Percentiles rank a stretch among this genome's conserved stretches.
Evolutionary conservation across 2,888 invertebrate species (phyloP).

Genomic region (Lasioglossum leucozonium): DNA sequence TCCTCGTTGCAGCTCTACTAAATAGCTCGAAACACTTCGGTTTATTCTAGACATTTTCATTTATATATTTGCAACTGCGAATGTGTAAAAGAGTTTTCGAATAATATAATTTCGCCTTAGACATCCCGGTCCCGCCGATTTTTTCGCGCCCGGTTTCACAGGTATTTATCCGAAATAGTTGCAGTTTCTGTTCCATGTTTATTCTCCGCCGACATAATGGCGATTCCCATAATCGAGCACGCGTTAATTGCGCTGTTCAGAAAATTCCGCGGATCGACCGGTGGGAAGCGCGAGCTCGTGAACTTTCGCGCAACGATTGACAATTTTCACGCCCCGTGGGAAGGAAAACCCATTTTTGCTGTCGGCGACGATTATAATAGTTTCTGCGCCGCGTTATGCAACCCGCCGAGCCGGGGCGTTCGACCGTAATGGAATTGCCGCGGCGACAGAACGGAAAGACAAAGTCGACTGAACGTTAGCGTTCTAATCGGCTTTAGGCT

Average conservation of each 20-base stretch:
- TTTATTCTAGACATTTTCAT: not conserved
- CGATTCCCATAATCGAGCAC: not conserved
- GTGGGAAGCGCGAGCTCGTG: not conserved
- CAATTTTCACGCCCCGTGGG: slow-evolving; percentile 24
- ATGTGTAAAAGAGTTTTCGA: not conserved
- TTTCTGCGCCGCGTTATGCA: slow-evolving; percentile 71
- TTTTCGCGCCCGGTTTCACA: not conserved
- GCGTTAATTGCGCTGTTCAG: not conserved
- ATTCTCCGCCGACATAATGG: not conserved
- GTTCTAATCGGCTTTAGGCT: not conserved
- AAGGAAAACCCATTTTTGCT: not conserved
- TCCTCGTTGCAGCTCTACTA: not conserved
- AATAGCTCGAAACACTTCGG: not conserved
- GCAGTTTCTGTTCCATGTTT: not conserved
- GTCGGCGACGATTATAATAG: slow-evolving; percentile 62
- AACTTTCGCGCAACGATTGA: not conserved
- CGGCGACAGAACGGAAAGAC: not conserved
- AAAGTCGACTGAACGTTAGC: not conserved
- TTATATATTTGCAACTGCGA: not conserved
- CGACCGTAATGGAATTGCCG: slow-evolving; percentile 4
- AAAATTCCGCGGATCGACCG: not conserved
- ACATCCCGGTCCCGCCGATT: not conserved
- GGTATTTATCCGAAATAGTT: not conserved
- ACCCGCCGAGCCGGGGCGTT: slow-evolving; percentile 25
- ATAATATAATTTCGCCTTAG: too few relatives aligned